Evolutionary conservation across 2,113 vertebrate species (phyloP), one percentile per base, ranked within the genome.

Genomic region (Regulus satrapa): DNA sequence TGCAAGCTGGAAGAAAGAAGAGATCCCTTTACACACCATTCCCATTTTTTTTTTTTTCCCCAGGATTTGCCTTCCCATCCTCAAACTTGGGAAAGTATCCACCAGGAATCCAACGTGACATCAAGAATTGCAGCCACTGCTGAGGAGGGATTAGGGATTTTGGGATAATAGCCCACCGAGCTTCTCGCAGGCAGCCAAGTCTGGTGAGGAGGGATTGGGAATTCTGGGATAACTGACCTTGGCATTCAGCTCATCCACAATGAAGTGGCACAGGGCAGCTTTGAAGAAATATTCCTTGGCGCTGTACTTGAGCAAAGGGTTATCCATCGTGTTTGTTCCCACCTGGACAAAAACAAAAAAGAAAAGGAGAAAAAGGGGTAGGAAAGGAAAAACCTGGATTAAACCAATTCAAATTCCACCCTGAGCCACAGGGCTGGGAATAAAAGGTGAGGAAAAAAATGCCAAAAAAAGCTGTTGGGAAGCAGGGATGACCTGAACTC

Each of bases 251-350:
- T 99, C 99, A 38, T 99, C 99, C 31, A 99, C 99, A 2, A 99
- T 99, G 96, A 99, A 99, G 95, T 99, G 99, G 85, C 99, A 99
- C 56, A 99, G 98, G 4, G 99, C 98, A 2, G 99, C 99, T 98
- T 99, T 99, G 97, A 99, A 99, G 98, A 99, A 99, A 96, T 99
- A 99, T 90, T 99, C 99, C 92, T 99, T 99, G 31, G 99, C 99
- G 34, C 99, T 99, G 92, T 99, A 99, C 96, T 99, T 99, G 95
- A 99, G 98, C 93, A 99, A 82, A 9, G 99, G 99, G 66, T 99
- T 99, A 96, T 99, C 99, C 99, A 99, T 99, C 0, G 99, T 99
- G 97, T 98, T 99, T 32, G 99, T 98, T 66, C 99, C 99, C 7
- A 99, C 98, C 99, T 99, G 78, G 66, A 92, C 9, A 20, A 51